phyloP scores from a whole-genome alignment of 2,797 vertebrate species.

The Sebastes cheni region DNA sequence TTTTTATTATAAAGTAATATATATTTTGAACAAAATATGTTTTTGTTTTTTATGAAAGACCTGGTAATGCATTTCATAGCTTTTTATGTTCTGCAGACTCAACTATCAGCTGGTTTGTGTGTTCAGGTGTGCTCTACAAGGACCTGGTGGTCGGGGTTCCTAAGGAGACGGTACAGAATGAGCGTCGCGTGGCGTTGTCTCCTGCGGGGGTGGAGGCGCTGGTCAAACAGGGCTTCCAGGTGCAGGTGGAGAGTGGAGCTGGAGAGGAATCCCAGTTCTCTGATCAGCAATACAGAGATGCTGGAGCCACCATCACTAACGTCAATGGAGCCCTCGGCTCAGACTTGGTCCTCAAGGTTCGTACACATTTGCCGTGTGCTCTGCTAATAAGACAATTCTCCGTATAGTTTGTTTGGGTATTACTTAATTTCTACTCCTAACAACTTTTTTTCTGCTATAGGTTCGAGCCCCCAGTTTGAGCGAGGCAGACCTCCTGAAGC shows the following conservation, averaged over 20 bases:
- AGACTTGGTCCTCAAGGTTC: slow-evolving; percentile 82
- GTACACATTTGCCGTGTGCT: background rate
- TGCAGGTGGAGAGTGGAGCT: slow-evolving; percentile 81
- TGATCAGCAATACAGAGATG: slow-evolving; percentile 77
- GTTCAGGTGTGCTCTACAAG: slow-evolving; percentile 74
- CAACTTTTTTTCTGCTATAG: slow-evolving; percentile 47
- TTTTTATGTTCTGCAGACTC: background rate
- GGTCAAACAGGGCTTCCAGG: slow-evolving; percentile 83
- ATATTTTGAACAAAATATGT: background rate
- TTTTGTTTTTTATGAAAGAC: background rate
- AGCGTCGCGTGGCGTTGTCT: slow-evolving; percentile 80
- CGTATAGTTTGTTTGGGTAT: background rate
- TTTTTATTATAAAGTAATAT: background rate
- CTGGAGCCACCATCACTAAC: slow-evolving; percentile 75
- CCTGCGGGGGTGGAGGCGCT: slow-evolving; percentile 74
- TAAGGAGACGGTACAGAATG: slow-evolving; percentile 79
- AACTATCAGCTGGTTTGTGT: background rate
- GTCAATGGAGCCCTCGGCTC: slow-evolving; percentile 75
- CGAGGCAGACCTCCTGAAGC: slow-evolving; percentile 78
- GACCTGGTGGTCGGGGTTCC: slow-evolving; percentile 80
- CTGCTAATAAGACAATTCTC: background rate
- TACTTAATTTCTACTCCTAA: background rate
- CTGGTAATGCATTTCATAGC: background rate
- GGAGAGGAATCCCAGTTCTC: slow-evolving; percentile 82
- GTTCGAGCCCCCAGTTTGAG: slow-evolving; percentile 82